Conservation (phyloP, 2,113 vertebrate species). For the Charadrius vociferus region DNA sequence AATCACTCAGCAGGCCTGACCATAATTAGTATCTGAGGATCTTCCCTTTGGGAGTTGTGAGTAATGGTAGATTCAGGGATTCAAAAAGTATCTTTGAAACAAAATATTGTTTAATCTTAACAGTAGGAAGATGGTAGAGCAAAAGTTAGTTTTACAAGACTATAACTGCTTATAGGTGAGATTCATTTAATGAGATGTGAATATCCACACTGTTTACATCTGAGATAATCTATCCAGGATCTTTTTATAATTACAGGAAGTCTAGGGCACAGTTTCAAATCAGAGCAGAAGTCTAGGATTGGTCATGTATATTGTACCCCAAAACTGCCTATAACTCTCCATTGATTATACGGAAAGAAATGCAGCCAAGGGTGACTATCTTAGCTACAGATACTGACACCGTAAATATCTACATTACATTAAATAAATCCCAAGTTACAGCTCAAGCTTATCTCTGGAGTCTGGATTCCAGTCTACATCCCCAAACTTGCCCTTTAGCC, state of each 20-base stretch:
- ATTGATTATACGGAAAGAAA: neutral
- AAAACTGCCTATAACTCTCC: neutral
- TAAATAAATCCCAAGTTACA: neutral
- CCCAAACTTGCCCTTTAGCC: neutral
- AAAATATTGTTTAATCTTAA: neutral
- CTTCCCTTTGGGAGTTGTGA: neutral
- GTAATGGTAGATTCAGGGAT: neutral
- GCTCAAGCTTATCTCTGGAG: neutral
- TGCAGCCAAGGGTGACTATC: neutral
- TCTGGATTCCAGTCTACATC: neutral
- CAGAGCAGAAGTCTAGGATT: neutral
- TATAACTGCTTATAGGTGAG: neutral
- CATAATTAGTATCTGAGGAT: slow-evolving; percentile 1
- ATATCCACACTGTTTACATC: neutral
- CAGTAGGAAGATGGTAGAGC: neutral
- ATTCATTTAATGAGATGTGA: neutral
- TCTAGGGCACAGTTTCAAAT: neutral
- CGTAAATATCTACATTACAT: neutral
- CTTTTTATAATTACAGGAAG: neutral
- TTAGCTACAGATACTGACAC: neutral
- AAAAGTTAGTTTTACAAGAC: neutral
- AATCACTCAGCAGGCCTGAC: slow-evolving; percentile 33
- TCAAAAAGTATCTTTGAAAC: neutral
- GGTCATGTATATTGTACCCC: neutral
- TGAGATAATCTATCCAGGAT: neutral